Evolutionary conservation across 2,888 invertebrate genomes (phyloP).

Genomic region (Acleris laterana): DNA sequence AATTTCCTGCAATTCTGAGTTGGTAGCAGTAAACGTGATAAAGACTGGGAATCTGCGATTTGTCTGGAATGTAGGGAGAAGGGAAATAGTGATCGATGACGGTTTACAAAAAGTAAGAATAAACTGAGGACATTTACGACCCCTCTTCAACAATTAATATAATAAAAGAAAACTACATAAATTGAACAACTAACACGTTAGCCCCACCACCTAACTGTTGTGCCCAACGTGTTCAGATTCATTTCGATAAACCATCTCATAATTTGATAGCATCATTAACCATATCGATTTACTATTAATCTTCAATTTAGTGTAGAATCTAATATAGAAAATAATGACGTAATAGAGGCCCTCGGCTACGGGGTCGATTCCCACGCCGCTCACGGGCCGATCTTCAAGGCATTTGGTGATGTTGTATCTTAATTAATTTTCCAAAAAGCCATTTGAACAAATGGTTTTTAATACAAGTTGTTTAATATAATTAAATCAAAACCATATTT

Average conservation of each 20-base stretch:
- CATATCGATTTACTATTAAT: conserved; percentile 82
- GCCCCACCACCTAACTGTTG: conserved; percentile 5
- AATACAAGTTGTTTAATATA: conserved; percentile 28
- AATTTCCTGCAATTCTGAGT: too few species aligned
- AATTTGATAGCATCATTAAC: conserved; percentile 62
- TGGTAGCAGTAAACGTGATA: too few species aligned
- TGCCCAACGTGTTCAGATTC: conserved; percentile 24
- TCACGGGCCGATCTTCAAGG: conserved; percentile 28
- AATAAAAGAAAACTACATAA: too few species aligned
- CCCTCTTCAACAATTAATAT: too few species aligned
- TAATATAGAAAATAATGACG: conserved; percentile 84
- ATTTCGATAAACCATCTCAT: conserved; percentile 46
- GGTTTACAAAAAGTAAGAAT: too few species aligned
- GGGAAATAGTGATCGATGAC: too few species aligned
- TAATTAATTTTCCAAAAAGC: conserved; percentile 37
- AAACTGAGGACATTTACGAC: too few species aligned
- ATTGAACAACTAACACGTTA: background rate
- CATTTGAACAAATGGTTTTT: conserved; percentile 30
- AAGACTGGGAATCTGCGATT: too few species aligned
- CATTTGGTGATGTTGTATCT: conserved; percentile 24
- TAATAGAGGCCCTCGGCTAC: conserved; percentile 83
- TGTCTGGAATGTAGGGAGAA: too few species aligned
- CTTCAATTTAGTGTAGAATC: conserved; percentile 79
- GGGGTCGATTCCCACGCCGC: conserved; percentile 82
- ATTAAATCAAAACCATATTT: conserved; percentile 3